Conservation (phyloP, 2,113 vertebrate species). For the Pangasianodon gigas region DNA sequence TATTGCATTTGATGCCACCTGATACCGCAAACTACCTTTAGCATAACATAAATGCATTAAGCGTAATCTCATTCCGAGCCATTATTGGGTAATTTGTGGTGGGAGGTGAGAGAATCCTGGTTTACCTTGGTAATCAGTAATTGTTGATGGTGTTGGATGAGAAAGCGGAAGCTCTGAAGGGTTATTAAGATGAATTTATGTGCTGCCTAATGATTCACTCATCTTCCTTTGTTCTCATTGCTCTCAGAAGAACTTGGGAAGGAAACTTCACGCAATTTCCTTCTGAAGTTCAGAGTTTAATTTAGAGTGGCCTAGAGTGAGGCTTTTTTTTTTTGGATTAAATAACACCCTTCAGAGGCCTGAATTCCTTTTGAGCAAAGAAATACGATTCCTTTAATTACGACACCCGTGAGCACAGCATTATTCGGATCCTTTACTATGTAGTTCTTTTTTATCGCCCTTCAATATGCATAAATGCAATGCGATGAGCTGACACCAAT, state of each 20-base stretch:
- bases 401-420: constrained; percentile 66
- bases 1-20: constrained; percentile 52
- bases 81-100: constrained; percentile 48
- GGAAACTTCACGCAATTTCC: constrained; percentile 38
- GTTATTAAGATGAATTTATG: constrained; percentile 44
- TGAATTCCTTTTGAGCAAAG: constrained; percentile 44
- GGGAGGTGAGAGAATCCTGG: constrained; percentile 37
- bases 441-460: constrained; percentile 60
- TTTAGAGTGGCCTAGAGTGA: constrained; percentile 7
- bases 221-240: constrained; percentile 40
- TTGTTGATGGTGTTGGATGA: constrained; percentile 45
- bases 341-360: constrained; percentile 41
- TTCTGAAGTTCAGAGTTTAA: constrained; percentile 32
- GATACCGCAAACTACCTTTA: constrained; percentile 46
- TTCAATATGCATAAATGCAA: constrained; percentile 65
- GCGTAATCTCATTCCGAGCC: constrained; percentile 45
- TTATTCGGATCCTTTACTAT: constrained; percentile 61
- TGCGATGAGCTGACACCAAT: constrained; percentile 56
- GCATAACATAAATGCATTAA: constrained; percentile 40
- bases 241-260: constrained; percentile 41
- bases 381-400: constrained; percentile 65
- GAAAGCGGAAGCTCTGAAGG: constrained; percentile 34
- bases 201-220: constrained; percentile 46
- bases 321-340: constrained; percentile 3
- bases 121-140: constrained; percentile 42